Conservation (phyloP, 2,888 invertebrate genomes). For the Eristalis tenax region DNA sequence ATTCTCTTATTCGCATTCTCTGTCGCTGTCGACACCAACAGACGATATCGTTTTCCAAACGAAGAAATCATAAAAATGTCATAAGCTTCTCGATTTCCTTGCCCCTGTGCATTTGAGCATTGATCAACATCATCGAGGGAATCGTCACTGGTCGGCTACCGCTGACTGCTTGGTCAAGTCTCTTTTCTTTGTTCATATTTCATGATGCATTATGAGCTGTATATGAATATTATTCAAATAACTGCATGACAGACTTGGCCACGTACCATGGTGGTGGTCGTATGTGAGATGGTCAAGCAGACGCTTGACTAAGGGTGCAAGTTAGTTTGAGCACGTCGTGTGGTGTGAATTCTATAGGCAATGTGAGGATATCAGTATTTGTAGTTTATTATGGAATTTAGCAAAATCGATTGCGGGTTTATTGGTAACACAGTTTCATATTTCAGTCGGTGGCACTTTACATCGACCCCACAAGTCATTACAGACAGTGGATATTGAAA, state of each 20-base stretch:
- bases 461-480: not conserved
- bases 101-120: constrained; percentile 26
- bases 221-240: constrained; percentile 38
- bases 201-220: constrained; percentile 52
- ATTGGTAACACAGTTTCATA: constrained; percentile 31
- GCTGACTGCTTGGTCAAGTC: constrained; percentile 5
- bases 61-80: constrained; percentile 73
- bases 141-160: not conserved
- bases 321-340: constrained; percentile 24
- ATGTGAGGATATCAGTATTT: constrained; percentile 23
- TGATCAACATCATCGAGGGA: constrained; percentile 37
- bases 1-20: constrained; percentile 50
- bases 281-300: constrained; percentile 31
- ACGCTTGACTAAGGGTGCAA: constrained; percentile 25
- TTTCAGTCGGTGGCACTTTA: constrained; percentile 17
- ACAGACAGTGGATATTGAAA: not conserved
- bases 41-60: constrained; percentile 67
- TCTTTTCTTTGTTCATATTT: constrained; percentile 65
- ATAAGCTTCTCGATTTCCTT: constrained; percentile 73
- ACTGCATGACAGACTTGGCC: not conserved
- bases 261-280: not conserved
- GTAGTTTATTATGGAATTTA: constrained; percentile 23
- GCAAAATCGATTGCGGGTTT: constrained; percentile 56
- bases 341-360: constrained; percentile 3
- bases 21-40: constrained; percentile 18